Evolutionary conservation across 2,888 invertebrate genomes (phyloP).

Genomic region (Platypus cylindrus): DNA sequence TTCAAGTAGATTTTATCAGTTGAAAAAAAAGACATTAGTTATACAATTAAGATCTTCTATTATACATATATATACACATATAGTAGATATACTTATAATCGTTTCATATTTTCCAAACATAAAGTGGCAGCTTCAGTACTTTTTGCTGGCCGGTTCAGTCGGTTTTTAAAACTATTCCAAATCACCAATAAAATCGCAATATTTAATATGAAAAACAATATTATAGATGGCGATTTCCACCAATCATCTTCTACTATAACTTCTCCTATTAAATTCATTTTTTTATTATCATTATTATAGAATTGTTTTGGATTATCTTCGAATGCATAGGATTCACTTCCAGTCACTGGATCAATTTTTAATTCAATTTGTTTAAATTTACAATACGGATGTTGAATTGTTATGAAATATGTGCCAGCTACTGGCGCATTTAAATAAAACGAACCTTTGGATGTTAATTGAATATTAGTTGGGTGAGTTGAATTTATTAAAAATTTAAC

Average conservation of each 20-base stretch:
- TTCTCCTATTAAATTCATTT: neutral
- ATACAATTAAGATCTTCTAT: too few relatives aligned
- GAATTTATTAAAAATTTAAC: neutral
- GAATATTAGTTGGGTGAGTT: neutral
- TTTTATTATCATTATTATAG: neutral
- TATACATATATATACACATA: too few relatives aligned
- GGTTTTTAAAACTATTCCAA: too few relatives aligned
- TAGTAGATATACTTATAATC: too few relatives aligned
- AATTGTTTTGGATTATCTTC: neutral
- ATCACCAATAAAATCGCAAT: neutral
- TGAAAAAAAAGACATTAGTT: too few relatives aligned
- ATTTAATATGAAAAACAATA: neutral
- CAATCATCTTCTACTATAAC: neutral
- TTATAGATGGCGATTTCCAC: constrained; percentile 1
- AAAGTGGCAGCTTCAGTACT: too few relatives aligned
- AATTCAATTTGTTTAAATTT: neutral
- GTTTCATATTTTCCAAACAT: too few relatives aligned
- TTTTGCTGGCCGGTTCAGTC: too few relatives aligned
- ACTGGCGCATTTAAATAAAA: neutral
- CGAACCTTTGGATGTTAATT: neutral
- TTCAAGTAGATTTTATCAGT: too few relatives aligned
- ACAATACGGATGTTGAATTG: constrained; percentile 1
- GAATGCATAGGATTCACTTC: neutral
- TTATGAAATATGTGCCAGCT: neutral
- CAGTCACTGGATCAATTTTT: neutral